Conservation (phyloP, 2,888 invertebrate genomes). For the Cactoblastis cactorum region DNA sequence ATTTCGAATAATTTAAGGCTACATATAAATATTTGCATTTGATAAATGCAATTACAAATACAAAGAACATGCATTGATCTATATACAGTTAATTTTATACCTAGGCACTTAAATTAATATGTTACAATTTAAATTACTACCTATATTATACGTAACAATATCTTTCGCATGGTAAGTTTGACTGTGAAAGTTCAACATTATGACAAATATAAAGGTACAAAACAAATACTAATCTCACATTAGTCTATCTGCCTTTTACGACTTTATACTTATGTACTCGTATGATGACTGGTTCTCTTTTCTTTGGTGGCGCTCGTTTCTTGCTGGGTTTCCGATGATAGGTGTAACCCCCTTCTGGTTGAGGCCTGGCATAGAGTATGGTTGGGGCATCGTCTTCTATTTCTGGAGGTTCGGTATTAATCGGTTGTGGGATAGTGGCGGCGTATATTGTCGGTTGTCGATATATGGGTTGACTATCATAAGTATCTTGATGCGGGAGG, state of each 20-base stretch:
- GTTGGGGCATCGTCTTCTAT: conserved; percentile 32
- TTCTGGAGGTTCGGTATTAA: conserved; percentile 24
- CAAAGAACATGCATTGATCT: neutral
- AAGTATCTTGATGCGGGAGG: neutral
- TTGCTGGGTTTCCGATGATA: conserved; percentile 42
- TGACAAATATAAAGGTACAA: neutral
- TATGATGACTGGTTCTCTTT: conserved; percentile 44
- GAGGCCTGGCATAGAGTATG: conserved; percentile 59
- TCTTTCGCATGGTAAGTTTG: conserved; percentile 15
- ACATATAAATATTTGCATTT: conserved; percentile 15
- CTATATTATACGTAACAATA: neutral
- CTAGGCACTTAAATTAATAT: conserved; percentile 24
- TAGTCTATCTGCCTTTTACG: conserved; percentile 30
- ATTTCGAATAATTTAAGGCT: neutral
- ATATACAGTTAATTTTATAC: conserved; percentile 13
- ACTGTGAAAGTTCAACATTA: neutral
- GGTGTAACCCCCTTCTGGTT: conserved; percentile 51
- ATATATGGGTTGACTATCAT: neutral
- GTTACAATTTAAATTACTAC: neutral
- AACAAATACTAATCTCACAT: conserved; percentile 7
- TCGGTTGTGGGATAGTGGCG: conserved; percentile 29
- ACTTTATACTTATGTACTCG: conserved; percentile 60
- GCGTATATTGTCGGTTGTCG: conserved; percentile 26
- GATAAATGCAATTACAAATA: conserved; percentile 17
- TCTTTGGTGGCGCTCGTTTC: conserved; percentile 21